A percentile compares a stretch with the other conserved stretches of the same genome.
Evolutionary conservation across 2,797 vertebrate species (phyloP).

Genomic region (Poecilia picta): DNA sequence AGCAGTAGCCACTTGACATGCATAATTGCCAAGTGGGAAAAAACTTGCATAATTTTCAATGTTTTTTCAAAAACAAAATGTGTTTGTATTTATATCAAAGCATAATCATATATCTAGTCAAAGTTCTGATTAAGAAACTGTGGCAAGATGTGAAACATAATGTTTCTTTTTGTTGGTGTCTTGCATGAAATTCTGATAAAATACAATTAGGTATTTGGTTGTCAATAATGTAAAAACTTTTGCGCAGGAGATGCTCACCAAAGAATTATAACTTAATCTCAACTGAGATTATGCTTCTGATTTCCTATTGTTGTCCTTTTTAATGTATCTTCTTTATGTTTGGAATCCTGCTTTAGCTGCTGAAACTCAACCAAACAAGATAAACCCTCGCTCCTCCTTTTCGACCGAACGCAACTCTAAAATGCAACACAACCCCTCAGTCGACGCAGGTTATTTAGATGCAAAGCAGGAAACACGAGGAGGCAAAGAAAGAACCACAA

Average conservation of each 20-base stretch:
- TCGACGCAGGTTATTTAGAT: background rate
- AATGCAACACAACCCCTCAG: background rate
- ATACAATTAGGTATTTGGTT: background rate
- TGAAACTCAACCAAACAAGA: background rate
- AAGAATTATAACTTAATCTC: background rate
- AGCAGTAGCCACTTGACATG: too few relatives aligned
- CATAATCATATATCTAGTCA: background rate
- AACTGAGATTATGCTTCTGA: background rate
- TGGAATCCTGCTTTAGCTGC: background rate
- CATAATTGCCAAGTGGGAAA: too few relatives aligned
- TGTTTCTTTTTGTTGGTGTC: background rate
- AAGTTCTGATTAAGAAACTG: background rate
- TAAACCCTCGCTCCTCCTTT: background rate
- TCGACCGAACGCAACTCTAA: background rate
- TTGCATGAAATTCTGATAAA: background rate
- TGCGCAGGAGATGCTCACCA: background rate
- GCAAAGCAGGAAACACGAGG: background rate
- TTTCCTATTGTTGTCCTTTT: background rate
- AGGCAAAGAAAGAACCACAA: background rate
- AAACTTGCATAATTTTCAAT: too few relatives aligned
- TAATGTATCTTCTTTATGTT: background rate
- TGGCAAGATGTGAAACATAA: background rate
- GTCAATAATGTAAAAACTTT: background rate
- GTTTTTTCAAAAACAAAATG: too few relatives aligned
- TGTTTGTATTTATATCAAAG: background rate